A percentile compares a stretch with the other conserved stretches of the same genome.
These are phyloP conservation scores for Agriopis leucophaearia DNA, from an alignment of 2,888 invertebrate genomes.

Conservation along the genomic window DNA sequence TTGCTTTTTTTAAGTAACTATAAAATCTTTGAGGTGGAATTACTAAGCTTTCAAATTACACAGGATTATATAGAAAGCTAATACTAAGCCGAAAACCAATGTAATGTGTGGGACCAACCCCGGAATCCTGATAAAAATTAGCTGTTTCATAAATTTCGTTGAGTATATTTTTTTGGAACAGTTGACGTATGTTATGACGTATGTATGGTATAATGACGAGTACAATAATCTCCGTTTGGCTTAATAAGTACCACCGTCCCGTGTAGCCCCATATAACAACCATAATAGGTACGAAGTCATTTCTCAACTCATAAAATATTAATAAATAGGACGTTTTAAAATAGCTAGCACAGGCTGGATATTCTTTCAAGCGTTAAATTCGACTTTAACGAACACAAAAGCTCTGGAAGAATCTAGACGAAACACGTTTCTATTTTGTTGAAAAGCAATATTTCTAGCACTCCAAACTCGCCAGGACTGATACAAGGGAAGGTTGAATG, in stretches of 20 bases:
- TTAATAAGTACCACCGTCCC: not conserved
- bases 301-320: too few species aligned
- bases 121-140: too few species aligned
- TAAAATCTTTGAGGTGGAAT: constrained; percentile 2
- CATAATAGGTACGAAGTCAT: not conserved
- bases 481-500: constrained; percentile 48
- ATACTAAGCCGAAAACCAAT: too few species aligned
- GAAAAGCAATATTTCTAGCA: constrained; percentile 26
- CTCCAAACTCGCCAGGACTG: constrained; percentile 44
- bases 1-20: constrained; percentile 16
- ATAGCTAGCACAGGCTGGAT: constrained; percentile 14
- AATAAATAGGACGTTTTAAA: not conserved
- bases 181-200: too few species aligned
- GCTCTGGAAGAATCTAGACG: constrained; percentile 16
- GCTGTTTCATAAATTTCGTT: too few species aligned
- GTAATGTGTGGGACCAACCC: too few species aligned
- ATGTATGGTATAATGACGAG: too few species aligned
- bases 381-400: constrained; percentile 29
- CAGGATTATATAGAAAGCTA: too few species aligned
- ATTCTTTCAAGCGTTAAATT: constrained; percentile 24
- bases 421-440: constrained; percentile 24
- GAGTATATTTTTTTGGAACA: too few species aligned
- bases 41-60: too few species aligned
- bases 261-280: too few species aligned
- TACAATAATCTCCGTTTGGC: too few species aligned